Conservation (phyloP, 37 sponge, comb jelly and placozoan genomes). For the Crambe crambe region DNA sequence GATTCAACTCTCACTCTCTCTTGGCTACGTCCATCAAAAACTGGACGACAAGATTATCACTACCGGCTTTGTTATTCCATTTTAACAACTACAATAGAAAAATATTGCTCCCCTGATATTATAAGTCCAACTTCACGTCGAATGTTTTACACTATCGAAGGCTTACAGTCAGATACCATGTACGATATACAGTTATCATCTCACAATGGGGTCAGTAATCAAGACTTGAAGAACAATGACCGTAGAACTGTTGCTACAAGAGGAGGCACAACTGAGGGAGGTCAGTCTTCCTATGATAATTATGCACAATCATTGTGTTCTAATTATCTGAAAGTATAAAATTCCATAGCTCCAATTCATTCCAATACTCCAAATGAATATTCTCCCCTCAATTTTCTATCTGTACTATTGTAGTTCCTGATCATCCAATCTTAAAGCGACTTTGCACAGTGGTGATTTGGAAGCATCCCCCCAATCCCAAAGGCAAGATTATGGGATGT, state of each 20-base stretch:
- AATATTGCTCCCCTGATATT: no score
- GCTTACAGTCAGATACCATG: neutral
- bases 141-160: no score
- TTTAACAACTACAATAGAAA: neutral
- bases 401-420: neutral
- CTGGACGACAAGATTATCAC: neutral
- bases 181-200: neutral
- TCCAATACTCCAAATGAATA: no score
- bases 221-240: neutral
- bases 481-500: neutral
- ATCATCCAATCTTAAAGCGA: neutral
- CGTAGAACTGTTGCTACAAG: neutral
- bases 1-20: neutral
- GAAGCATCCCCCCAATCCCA: neutral
- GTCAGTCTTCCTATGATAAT: neutral
- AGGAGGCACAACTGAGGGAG: neutral
- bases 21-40: neutral
- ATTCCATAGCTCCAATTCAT: no score
- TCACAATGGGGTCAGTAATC: neutral
- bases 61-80: neutral
- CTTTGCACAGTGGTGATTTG: constrained; percentile 3
- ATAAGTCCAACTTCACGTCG: no score
- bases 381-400: neutral
- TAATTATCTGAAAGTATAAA: no score
- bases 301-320: no score